phyloP scores from a whole-genome alignment of 2,797 vertebrate species.

The Phoeniculus purpureus region DNA sequence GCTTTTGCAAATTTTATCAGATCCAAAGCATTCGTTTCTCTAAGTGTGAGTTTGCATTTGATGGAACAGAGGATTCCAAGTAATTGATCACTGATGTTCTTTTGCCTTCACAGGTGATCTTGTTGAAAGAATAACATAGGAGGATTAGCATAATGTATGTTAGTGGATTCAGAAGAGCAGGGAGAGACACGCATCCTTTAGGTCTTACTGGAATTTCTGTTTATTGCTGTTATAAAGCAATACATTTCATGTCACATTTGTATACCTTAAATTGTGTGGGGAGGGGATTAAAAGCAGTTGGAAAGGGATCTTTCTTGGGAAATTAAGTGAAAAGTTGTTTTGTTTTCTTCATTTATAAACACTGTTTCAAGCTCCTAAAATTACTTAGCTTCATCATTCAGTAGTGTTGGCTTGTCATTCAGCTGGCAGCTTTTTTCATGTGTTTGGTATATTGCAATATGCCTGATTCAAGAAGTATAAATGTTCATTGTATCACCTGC shows the following conservation, averaged over 20 bases:
- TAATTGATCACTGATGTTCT: neutral
- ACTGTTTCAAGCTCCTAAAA: neutral
- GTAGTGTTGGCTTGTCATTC: neutral
- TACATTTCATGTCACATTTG: neutral
- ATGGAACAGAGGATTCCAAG: neutral
- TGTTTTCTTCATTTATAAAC: neutral
- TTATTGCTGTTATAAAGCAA: conserved; percentile 20
- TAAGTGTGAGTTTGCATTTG: neutral
- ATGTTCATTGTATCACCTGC: neutral
- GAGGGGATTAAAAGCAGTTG: neutral
- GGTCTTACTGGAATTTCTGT: conserved; percentile 9
- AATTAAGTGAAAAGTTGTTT: neutral
- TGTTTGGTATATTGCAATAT: neutral
- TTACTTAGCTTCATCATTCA: neutral
- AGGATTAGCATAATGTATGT: conserved; percentile 11
- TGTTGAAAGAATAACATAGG: conserved; percentile 23
- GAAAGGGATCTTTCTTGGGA: neutral
- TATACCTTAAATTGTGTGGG: neutral
- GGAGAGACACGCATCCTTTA: neutral
- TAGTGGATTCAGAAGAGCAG: conserved; percentile 29
- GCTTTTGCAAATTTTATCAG: neutral
- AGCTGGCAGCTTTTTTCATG: neutral
- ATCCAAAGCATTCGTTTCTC: neutral
- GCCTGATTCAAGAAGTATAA: neutral
- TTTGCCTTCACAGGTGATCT: conserved; percentile 18